Evolutionary conservation across 1,140 invertebrate species (phyloP).

Genomic region (Scaptomyza graminum): DNA sequence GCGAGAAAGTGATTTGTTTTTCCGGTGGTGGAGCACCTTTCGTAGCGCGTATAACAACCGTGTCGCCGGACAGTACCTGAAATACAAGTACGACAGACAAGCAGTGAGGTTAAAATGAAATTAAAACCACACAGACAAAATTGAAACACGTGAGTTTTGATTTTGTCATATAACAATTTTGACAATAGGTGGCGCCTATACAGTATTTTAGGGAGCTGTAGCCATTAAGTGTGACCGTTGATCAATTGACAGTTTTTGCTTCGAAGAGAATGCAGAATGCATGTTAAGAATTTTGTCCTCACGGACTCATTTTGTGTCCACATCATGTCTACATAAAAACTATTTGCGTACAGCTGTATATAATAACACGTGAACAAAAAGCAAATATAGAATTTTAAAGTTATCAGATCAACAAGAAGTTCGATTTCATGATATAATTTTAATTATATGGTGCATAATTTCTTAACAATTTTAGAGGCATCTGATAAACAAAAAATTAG

Average conservation of each 20-base stretch:
- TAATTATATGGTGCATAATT: too few species aligned
- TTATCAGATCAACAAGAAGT: too few species aligned
- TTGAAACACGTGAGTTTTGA: constrained; percentile 36
- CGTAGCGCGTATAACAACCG: constrained; percentile 93
- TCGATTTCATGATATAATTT: too few species aligned
- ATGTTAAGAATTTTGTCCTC: too few species aligned
- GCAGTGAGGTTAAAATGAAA: constrained; percentile 64
- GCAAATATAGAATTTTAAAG: too few species aligned
- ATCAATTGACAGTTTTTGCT: neutral
- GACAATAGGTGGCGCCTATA: constrained; percentile 32
- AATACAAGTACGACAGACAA: constrained; percentile 8
- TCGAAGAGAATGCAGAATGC: too few species aligned
- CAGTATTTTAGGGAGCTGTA: neutral
- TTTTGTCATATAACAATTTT: neutral
- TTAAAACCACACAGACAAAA: constrained; percentile 1
- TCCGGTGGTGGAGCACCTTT: constrained; percentile 94
- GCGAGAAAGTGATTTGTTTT: constrained; percentile 94
- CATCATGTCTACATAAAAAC: too few species aligned
- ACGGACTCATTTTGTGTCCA: too few species aligned
- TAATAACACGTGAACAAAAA: too few species aligned
- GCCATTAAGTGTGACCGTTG: constrained; percentile 8
- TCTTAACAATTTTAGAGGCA: too few species aligned
- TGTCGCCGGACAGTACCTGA: constrained; percentile 95
- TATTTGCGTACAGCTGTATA: too few species aligned
- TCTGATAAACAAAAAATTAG: too few species aligned